Conservation (phyloP, 2,797 vertebrate genomes). For the Mus minutoides region DNA sequence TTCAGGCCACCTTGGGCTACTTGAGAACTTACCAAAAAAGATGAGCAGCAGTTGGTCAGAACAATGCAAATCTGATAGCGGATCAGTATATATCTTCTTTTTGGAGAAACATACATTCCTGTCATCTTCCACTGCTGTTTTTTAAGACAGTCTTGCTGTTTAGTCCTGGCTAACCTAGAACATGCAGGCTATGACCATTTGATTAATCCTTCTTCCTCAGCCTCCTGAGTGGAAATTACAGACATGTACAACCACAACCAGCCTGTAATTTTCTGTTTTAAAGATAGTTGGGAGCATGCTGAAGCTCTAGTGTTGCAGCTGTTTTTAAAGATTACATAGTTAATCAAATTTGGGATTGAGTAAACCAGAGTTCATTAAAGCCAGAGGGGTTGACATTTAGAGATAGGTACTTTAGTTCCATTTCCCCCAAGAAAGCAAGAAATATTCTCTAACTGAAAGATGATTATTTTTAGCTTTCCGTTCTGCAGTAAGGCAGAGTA, state of each 20-base stretch:
- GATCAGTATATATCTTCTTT: neutral
- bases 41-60: neutral
- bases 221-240: neutral
- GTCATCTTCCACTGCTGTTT: neutral
- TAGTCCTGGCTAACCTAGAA: neutral
- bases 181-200: neutral
- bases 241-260: neutral
- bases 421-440: constrained; percentile 65
- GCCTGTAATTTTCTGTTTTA: constrained; percentile 22
- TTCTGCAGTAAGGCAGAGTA: constrained; percentile 72
- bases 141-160: neutral
- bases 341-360: constrained; percentile 49
- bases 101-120: constrained; percentile 38
- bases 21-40: neutral
- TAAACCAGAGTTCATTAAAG: constrained; percentile 59
- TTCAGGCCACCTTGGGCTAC: neutral
- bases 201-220: neutral
- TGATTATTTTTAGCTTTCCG: constrained; percentile 79
- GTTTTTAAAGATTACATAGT: neutral
- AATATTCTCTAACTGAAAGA: constrained; percentile 76
- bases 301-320: neutral
- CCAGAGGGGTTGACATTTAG: constrained; percentile 59
- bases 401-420: constrained; percentile 62
- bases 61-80: neutral
- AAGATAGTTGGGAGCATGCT: neutral